phyloP scores from a whole-genome alignment of 1,140 invertebrate genomes.

The Drosophila tropicalis region DNA sequence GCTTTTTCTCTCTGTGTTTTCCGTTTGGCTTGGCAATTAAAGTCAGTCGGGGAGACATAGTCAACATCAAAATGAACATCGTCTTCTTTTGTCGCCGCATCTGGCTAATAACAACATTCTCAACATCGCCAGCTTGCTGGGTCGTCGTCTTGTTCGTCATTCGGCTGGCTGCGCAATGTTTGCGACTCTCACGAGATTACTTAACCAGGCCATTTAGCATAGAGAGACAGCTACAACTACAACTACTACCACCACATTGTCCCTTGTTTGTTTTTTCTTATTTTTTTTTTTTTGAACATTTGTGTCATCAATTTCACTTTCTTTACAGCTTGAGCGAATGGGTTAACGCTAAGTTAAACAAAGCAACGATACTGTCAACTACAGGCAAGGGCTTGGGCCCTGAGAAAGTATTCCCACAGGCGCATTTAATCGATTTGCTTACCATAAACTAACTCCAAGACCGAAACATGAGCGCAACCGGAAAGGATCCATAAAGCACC shows the following conservation, averaged over 20 bases:
- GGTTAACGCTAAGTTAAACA: slow-evolving; percentile 54
- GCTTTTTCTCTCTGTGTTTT: not conserved
- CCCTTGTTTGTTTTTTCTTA: slow-evolving; percentile 68
- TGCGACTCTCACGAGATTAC: slow-evolving; percentile 80
- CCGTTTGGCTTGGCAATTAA: slow-evolving; percentile 44
- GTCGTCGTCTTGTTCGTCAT: slow-evolving; percentile 7
- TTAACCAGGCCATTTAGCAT: slow-evolving; percentile 81
- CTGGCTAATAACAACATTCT: slow-evolving; percentile 75
- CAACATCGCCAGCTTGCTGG: slow-evolving; percentile 27
- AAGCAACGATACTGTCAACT: slow-evolving; percentile 50
- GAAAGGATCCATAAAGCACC: too few species aligned
- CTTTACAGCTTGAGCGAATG: slow-evolving; percentile 55
- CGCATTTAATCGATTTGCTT: slow-evolving; percentile 49
- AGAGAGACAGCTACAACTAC: slow-evolving; percentile 29
- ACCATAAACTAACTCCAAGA: not conserved
- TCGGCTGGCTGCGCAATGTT: slow-evolving; percentile 73
- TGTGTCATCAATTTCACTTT: slow-evolving; percentile 83
- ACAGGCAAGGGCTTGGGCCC: not conserved
- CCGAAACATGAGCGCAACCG: not conserved
- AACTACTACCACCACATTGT: slow-evolving; percentile 19
- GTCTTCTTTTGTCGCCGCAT: slow-evolving; percentile 54
- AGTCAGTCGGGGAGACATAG: slow-evolving; percentile 30
- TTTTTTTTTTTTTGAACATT: slow-evolving; percentile 62
- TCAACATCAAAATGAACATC: slow-evolving; percentile 20
- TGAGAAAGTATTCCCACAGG: slow-evolving; percentile 63